Conservation (phyloP, 2,888 invertebrate genomes). For the Spisula subtruncata region DNA sequence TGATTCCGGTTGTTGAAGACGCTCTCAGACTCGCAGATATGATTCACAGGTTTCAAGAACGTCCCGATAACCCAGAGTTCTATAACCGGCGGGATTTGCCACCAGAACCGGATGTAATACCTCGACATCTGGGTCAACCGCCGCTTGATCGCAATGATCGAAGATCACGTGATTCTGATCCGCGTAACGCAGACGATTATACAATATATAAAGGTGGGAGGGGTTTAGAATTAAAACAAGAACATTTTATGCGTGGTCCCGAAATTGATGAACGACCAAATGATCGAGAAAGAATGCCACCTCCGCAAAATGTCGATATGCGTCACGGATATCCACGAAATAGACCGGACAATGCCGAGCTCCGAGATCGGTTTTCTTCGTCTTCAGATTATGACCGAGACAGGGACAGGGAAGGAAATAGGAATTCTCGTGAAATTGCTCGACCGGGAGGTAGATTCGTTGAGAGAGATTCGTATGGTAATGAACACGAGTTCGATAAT, state of each 20-base stretch:
- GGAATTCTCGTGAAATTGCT: slow-evolving; percentile 53
- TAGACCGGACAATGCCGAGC: slow-evolving; percentile 27
- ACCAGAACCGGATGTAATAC: slow-evolving; percentile 63
- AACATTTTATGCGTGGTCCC: slow-evolving; percentile 71
- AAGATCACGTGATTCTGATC: neutral
- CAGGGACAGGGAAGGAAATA: neutral
- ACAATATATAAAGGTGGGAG: slow-evolving; percentile 55
- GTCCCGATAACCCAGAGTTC: slow-evolving; percentile 59
- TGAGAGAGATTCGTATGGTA: slow-evolving; percentile 68
- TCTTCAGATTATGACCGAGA: slow-evolving; percentile 32
- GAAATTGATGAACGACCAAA: slow-evolving; percentile 48
- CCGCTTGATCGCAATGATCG: slow-evolving; percentile 35
- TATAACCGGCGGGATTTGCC: slow-evolving; percentile 54
- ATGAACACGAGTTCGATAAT: slow-evolving; percentile 68
- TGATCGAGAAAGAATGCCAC: slow-evolving; percentile 48
- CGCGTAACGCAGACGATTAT: slow-evolving; percentile 53
- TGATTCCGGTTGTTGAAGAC: slow-evolving; percentile 89
- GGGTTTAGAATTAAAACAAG: slow-evolving; percentile 73
- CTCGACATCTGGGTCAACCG: slow-evolving; percentile 52
- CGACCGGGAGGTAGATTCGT: slow-evolving; percentile 53
- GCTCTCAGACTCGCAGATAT: slow-evolving; percentile 75
- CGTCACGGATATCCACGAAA: slow-evolving; percentile 23
- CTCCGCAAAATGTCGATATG: neutral
- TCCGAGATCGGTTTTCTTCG: slow-evolving; percentile 18
- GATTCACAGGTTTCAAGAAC: slow-evolving; percentile 67